Percentiles rank a stretch among this genome's conserved stretches.
Conservation (phyloP, 2,113 vertebrate species). For the Rhegmatorhina hoffmannsi region DNA sequence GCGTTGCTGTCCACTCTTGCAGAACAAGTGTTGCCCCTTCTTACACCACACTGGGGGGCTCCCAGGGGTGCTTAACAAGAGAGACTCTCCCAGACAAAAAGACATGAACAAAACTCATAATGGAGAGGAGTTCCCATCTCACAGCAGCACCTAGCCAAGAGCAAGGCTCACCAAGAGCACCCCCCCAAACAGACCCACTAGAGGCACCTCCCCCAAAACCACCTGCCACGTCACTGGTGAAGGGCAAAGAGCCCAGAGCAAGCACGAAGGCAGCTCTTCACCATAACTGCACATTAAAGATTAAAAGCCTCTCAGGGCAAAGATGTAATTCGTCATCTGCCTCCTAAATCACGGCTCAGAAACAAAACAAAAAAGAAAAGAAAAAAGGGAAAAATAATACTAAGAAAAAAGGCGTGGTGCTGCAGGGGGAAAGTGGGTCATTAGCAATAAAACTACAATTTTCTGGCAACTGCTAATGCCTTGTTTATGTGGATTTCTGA, state of each 20-base stretch:
- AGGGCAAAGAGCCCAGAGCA: not conserved
- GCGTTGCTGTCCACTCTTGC: rapidly evolving
- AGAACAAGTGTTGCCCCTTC: not conserved
- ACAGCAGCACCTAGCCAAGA: not conserved
- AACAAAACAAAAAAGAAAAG: not conserved
- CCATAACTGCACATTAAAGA: not conserved
- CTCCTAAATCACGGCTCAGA: slow-evolving; percentile 43
- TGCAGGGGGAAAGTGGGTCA: slow-evolving; percentile 41
- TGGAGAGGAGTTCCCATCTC: not conserved
- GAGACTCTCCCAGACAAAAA: not conserved
- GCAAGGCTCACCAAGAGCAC: not conserved
- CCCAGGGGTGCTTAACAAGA: not conserved
- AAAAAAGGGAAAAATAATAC: not conserved
- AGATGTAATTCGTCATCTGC: slow-evolving; percentile 14
- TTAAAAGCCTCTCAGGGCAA: slow-evolving; percentile 21
- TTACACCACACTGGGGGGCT: rapidly evolving
- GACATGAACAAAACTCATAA: not conserved
- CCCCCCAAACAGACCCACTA: not conserved
- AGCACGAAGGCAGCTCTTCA: not conserved
- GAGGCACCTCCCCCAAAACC: not conserved
- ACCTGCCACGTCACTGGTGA: not conserved
- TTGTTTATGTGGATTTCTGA: slow-evolving; percentile 79
- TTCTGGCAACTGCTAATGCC: slow-evolving; percentile 75
- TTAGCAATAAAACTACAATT: slow-evolving; percentile 79
- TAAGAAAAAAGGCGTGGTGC: not conserved